Evolutionary conservation across 64 coral and sea anemone genomes (phyloP), one percentile per base, ranked within the genome.

Genomic region (Porites australiensis): DNA sequence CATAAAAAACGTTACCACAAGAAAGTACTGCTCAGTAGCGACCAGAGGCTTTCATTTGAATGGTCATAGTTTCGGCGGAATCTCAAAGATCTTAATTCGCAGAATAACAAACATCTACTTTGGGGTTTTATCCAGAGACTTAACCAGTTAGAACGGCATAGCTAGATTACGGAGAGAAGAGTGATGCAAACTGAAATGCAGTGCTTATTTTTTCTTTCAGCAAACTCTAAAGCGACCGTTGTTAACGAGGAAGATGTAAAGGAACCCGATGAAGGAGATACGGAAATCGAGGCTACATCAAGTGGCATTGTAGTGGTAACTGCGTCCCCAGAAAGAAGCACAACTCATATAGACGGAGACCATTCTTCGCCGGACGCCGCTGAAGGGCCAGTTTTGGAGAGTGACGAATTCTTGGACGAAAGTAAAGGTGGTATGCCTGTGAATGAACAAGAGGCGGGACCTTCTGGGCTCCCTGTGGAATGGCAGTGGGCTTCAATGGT

Each of bases 381-480:
- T 16, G n/a, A 48, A 19, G 13, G 21, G 2, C 4, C 44, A 68
- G 19, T 10, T 84, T 3, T 68, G n/a, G 81, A 84, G 47, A 68
- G 49, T 22, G 18, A 84, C 67, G 81, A 53, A 9, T 68, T 43
- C 4, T 50, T 18, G 9, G 81, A 50, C 13, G 46, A 84, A 46
- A 68, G 44, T 20, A 48, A 11, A 20, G 62, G 20, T 84, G 19
- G 46, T n/a, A 84, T 69, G 81, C 44, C 64, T 69, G 81, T 68
- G 64, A 62, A 50, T 52, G 81, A 84, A 47, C 81, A 64, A 20
- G 81, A 68, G 81, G 61, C 81, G 8, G 81, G 81, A 1, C 81
- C 63, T 18, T 84, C 81, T 84, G 81, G 81, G 15, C 58, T 84
- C 12, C 81, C 81, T 84, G 81, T 84, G 81, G 81, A 84, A 68